These are phyloP conservation scores for Epizoanthus stellaris DNA, from an alignment of 92 coral and sea anemone genomes.

Conservation along the genomic window DNA sequence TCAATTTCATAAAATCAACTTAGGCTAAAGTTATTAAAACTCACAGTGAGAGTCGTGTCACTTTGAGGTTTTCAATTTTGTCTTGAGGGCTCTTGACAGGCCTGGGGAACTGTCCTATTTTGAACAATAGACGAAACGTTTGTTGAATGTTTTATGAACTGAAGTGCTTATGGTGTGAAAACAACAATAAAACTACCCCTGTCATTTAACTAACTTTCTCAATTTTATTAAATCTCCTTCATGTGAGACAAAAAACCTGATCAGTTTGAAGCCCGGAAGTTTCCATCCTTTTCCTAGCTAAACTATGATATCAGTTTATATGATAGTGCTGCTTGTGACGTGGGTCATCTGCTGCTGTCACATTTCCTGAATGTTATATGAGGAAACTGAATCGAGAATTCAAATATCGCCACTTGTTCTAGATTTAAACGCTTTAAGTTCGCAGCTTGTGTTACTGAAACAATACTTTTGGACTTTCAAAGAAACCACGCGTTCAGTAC, in stretches of 20 bases:
- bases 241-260: not conserved
- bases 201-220: conserved; percentile 22
- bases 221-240: conserved; percentile 18
- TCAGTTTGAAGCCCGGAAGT: conserved; percentile 29
- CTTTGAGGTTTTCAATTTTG: conserved; percentile 2
- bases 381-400: not conserved
- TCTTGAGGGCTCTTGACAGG: conserved; percentile 30
- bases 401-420: not conserved
- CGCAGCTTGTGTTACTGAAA: not conserved
- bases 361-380: not conserved
- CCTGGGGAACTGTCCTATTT: conserved; percentile 31
- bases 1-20: not conserved
- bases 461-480: not conserved
- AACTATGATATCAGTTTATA: not conserved
- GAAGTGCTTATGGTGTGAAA: conserved; percentile 24
- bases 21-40: not conserved
- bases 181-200: conserved; percentile 27
- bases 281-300: not conserved
- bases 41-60: conserved; percentile 9
- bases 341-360: not conserved
- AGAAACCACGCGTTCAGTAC: not conserved
- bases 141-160: conserved; percentile 28
- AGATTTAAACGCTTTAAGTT: not conserved
- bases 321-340: not conserved
- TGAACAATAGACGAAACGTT: conserved; percentile 8